Evolutionary conservation across 2,888 invertebrate genomes (phyloP).

Genomic region (Sinohyriopsis cumingii): DNA sequence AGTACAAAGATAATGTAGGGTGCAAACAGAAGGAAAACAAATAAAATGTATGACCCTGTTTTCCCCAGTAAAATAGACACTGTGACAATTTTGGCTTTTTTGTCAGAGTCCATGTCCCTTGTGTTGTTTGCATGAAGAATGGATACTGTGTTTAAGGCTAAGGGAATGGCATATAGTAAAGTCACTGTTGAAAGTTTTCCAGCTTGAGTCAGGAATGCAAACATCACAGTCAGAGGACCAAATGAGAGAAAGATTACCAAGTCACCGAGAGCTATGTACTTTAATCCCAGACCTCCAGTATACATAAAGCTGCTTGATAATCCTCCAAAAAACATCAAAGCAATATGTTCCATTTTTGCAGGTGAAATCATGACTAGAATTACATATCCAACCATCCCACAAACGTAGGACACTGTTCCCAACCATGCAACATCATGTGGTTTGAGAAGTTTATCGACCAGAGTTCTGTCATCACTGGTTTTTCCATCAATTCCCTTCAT

Average conservation of each 20-base stretch:
- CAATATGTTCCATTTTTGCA: slow-evolving; percentile 94
- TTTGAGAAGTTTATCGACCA: slow-evolving; percentile 92
- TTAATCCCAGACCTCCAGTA: slow-evolving; percentile 95
- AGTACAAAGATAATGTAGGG: slow-evolving; percentile 88
- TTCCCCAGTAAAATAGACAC: slow-evolving; percentile 94
- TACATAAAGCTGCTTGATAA: slow-evolving; percentile 96
- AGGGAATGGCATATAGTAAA: slow-evolving; percentile 92
- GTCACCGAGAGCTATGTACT: slow-evolving; percentile 95
- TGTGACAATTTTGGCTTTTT: slow-evolving; percentile 92
- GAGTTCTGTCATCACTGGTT: slow-evolving; percentile 89
- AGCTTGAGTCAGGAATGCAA: slow-evolving; percentile 93
- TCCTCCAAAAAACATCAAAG: slow-evolving; percentile 95
- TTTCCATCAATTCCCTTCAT: slow-evolving; percentile 91
- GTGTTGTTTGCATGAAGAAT: slow-evolving; percentile 97
- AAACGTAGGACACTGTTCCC: slow-evolving; percentile 89
- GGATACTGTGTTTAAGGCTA: slow-evolving; percentile 95
- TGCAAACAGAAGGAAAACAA: slow-evolving; percentile 89
- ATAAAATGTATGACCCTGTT: slow-evolving; percentile 91
- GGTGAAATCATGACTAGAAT: slow-evolving; percentile 85
- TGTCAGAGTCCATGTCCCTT: slow-evolving; percentile 90
- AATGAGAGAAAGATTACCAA: slow-evolving; percentile 92
- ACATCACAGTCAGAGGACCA: slow-evolving; percentile 93
- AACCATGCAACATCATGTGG: slow-evolving; percentile 89
- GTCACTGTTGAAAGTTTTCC: slow-evolving; percentile 90
- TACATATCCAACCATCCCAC: slow-evolving; percentile 89